Conservation (phyloP, 2,888 invertebrate species). For the Pogonocherus hispidulus region DNA sequence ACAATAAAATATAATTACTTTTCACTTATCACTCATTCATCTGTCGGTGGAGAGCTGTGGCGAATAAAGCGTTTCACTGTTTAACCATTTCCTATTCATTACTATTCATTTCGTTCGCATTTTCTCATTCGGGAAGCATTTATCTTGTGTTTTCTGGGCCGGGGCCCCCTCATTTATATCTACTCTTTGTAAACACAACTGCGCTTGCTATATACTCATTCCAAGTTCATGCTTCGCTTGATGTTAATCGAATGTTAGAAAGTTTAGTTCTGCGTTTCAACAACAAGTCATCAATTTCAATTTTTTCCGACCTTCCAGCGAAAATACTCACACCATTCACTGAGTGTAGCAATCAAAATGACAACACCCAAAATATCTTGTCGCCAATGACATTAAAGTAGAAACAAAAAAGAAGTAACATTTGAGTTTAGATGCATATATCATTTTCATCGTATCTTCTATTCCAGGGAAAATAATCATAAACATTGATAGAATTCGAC, state of each 20-base stretch:
- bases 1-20: constrained; percentile 68
- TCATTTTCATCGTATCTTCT: too few species aligned
- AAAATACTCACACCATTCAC: constrained; percentile 44
- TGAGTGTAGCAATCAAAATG: constrained; percentile 40
- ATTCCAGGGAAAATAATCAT: too few species aligned
- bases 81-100: constrained; percentile 68
- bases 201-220: constrained; percentile 51
- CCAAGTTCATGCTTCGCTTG: constrained; percentile 55
- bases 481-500: too few species aligned
- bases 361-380: constrained; percentile 35
- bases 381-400: constrained; percentile 39
- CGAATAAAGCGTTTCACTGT: constrained; percentile 66
- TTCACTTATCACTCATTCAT: constrained; percentile 68
- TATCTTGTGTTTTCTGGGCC: constrained; percentile 63
- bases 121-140: constrained; percentile 66
- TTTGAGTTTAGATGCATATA: not conserved
- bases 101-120: constrained; percentile 67
- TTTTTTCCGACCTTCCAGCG: constrained; percentile 41
- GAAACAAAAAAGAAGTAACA: not conserved
- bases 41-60: constrained; percentile 60
- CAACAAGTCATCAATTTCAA: constrained; percentile 50
- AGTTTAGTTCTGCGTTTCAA: constrained; percentile 51
- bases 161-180: constrained; percentile 61
- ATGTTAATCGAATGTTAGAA: constrained; percentile 55
- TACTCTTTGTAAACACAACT: constrained; percentile 60